These are phyloP conservation scores for Gambusia affinis DNA, from an alignment of 2,113 vertebrate genomes.

Conservation along the genomic window DNA sequence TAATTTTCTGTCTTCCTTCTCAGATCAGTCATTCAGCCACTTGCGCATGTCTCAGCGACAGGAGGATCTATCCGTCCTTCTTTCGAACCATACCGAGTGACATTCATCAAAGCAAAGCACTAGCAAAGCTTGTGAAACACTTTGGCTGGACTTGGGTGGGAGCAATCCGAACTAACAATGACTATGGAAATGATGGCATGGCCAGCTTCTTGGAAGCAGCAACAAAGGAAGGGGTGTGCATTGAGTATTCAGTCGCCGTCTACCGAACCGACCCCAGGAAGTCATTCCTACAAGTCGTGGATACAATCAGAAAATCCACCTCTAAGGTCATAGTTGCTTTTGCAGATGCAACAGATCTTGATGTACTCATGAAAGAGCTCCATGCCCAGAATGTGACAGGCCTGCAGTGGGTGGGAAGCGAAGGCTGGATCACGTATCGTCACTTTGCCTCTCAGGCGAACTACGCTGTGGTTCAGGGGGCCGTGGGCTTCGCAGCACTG, in stretches of 20 bases:
- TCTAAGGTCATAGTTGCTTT: conserved; percentile 82
- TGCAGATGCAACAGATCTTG: conserved; percentile 78
- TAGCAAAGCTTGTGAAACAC: conserved; percentile 80
- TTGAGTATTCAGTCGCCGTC: conserved; percentile 80
- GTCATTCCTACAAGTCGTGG: conserved; percentile 75
- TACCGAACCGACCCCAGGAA: conserved; percentile 78
- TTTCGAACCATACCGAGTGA: conserved; percentile 84
- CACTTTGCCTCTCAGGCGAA: conserved; percentile 71
- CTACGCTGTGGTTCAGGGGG: conserved; percentile 78
- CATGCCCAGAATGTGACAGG: conserved; percentile 77
- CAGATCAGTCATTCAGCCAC: conserved; percentile 84
- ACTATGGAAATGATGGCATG: conserved; percentile 80
- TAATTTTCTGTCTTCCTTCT: conserved; percentile 13
- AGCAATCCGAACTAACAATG: conserved; percentile 75
- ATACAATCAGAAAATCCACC: conserved; percentile 77
- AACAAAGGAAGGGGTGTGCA: conserved; percentile 75
- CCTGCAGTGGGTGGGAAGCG: conserved; percentile 83
- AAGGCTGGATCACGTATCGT: conserved; percentile 82
- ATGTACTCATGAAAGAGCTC: conserved; percentile 80
- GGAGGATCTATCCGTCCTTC: conserved; percentile 79
- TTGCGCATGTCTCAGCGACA: conserved; percentile 82
- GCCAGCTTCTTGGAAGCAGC: conserved; percentile 75
- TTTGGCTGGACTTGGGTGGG: conserved; percentile 83
- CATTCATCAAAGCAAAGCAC: conserved; percentile 76
- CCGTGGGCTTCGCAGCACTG: conserved; percentile 78